Conservation (phyloP, 1,140 invertebrate genomes). For the Pemphigus obesinymphae region DNA sequence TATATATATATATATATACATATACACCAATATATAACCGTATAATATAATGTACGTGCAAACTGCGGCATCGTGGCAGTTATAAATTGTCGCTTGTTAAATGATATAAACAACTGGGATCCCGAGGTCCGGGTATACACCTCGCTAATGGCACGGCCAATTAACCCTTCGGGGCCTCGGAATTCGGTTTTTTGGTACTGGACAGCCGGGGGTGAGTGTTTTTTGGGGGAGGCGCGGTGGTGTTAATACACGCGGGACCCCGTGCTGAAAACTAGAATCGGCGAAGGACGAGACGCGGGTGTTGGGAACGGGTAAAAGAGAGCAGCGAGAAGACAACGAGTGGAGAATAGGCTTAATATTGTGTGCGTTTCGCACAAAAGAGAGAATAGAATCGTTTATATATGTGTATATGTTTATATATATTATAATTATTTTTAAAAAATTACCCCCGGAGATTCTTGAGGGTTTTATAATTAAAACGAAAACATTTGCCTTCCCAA, state of each 20-base stretch:
- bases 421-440: too few species aligned
- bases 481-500: neutral
- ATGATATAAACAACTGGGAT: slow-evolving; percentile 41
- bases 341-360: neutral
- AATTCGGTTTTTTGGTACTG: slow-evolving; percentile 36
- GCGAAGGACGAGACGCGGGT: neutral
- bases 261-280: slow-evolving; percentile 2
- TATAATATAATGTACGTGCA: slow-evolving; percentile 30
- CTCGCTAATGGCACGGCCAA: slow-evolving; percentile 39
- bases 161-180: slow-evolving; percentile 32
- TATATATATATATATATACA: neutral
- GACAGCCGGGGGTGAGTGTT: too few species aligned
- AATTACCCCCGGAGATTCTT: neutral
- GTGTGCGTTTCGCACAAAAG: too few species aligned
- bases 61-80: slow-evolving; percentile 9
- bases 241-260: slow-evolving; percentile 28
- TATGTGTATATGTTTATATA: too few species aligned
- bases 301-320: too few species aligned
- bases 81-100: slow-evolving; percentile 40
- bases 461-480: neutral
- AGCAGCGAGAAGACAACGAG: neutral
- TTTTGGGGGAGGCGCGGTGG: neutral
- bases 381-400: too few species aligned
- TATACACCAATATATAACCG: neutral
- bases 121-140: neutral